Conservation (phyloP, 1,140 invertebrate genomes). For the Lepidurus arcticus region DNA sequence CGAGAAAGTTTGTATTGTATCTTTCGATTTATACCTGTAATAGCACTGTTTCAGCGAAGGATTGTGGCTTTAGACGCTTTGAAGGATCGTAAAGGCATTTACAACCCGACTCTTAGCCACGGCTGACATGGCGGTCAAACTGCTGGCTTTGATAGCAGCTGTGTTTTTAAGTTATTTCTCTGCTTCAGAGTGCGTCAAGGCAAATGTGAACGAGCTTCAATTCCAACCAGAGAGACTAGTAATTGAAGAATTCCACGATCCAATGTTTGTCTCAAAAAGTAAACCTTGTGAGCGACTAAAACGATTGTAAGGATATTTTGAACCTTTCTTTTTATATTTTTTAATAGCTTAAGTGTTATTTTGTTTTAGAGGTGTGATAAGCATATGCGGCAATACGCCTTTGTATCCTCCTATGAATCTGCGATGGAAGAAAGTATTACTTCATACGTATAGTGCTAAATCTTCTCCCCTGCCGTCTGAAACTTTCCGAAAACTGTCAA, state of each 20-base stretch:
- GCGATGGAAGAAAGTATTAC: too few relatives aligned
- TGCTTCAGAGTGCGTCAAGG: not conserved
- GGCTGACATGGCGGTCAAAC: not conserved
- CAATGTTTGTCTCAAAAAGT: not conserved
- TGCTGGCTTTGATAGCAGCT: not conserved
- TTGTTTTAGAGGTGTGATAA: not conserved
- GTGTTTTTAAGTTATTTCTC: not conserved
- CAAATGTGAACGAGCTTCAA: not conserved
- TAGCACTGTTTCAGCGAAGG: not conserved
- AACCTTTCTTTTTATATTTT: not conserved
- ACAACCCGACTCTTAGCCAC: not conserved
- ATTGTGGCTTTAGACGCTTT: not conserved
- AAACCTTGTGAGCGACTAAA: not conserved
- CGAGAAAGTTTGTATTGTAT: not conserved
- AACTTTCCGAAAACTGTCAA: too few relatives aligned
- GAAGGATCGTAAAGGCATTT: not conserved
- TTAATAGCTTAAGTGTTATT: not conserved
- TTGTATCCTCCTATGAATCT: too few relatives aligned
- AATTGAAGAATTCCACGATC: constrained; percentile 8
- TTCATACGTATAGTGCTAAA: too few relatives aligned
- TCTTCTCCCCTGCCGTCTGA: too few relatives aligned
- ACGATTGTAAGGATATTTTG: not conserved
- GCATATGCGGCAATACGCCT: not conserved
- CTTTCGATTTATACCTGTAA: too few relatives aligned
- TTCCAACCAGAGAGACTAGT: not conserved